phyloP scores from a whole-genome alignment of 2,888 invertebrate genomes.

The Ochropleura plecta region DNA sequence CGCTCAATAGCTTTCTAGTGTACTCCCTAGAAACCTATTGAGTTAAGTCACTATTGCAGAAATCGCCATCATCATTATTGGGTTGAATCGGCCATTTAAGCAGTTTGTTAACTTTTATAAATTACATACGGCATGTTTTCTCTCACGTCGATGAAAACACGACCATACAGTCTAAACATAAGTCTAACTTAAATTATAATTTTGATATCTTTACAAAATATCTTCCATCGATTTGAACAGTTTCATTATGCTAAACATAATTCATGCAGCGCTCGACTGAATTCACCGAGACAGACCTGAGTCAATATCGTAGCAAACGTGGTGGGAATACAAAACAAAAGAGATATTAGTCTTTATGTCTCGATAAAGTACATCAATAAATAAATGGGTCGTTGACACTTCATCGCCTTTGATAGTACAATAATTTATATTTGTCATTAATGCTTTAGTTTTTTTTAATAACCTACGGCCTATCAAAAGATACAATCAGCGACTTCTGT shows the following conservation, averaged over 20 bases:
- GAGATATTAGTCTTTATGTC: constrained; percentile 23
- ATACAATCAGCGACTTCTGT: no score
- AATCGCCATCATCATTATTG: not conserved
- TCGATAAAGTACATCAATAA: constrained; percentile 31
- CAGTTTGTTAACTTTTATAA: no score
- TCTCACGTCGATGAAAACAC: not conserved
- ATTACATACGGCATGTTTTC: no score
- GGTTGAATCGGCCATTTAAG: not conserved
- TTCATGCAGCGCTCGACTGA: constrained; percentile 43
- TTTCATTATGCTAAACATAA: constrained; percentile 51
- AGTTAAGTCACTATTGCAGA: no score
- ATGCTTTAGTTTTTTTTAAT: not conserved
- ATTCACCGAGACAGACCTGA: constrained; percentile 40
- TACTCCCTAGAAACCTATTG: no score
- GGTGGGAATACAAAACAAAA: constrained; percentile 27
- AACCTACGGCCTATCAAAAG: no score
- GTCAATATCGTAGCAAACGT: constrained; percentile 46
- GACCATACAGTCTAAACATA: not conserved
- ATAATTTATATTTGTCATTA: not conserved
- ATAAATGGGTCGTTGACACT: constrained; percentile 35
- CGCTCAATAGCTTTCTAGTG: no score
- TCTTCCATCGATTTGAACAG: constrained; percentile 25
- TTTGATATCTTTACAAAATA: constrained; percentile 1
- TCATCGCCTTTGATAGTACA: constrained; percentile 10
- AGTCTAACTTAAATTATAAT: not conserved